phyloP scores from a whole-genome alignment of 2,113 vertebrate genomes.

The Cheirogaleus medius region DNA sequence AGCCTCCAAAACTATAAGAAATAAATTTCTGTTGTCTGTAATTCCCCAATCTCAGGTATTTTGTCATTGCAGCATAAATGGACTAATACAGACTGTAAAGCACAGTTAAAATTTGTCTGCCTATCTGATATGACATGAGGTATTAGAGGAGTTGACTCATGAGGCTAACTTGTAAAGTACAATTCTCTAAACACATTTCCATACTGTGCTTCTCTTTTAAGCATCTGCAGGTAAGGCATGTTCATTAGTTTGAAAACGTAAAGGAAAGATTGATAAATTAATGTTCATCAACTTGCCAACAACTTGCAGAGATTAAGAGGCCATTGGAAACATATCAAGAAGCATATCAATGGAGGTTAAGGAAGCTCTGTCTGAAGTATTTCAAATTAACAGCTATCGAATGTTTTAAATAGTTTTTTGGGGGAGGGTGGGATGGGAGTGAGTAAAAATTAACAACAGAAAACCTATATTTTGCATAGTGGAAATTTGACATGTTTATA shows the following conservation, averaged over 20 bases:
- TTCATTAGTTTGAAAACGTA: constrained; percentile 67
- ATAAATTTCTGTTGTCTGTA: neutral
- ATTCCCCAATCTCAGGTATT: neutral
- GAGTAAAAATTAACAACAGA: constrained; percentile 68
- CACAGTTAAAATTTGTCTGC: neutral
- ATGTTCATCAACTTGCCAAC: constrained; percentile 68
- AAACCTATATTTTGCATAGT: constrained; percentile 60
- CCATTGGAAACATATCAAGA: constrained; percentile 76
- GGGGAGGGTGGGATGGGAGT: constrained; percentile 67
- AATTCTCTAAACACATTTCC: constrained; percentile 40
- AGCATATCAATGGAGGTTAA: constrained; percentile 78
- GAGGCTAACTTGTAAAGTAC: constrained; percentile 36
- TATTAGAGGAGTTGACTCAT: constrained; percentile 66
- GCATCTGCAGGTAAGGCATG: constrained; percentile 56
- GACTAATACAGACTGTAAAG: neutral
- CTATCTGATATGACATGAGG: constrained; percentile 47
- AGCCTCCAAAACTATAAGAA: neutral
- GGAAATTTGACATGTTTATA: constrained; percentile 65
- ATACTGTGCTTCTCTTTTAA: constrained; percentile 47
- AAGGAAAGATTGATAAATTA: constrained; percentile 51
- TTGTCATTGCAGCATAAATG: neutral
- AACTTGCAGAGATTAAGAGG: constrained; percentile 80
- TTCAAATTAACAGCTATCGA: constrained; percentile 81
- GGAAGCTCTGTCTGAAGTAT: constrained; percentile 74
- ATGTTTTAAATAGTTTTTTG: constrained; percentile 80